Conservation (phyloP, 1,140 invertebrate genomes). For the Frieseomelitta varia region DNA sequence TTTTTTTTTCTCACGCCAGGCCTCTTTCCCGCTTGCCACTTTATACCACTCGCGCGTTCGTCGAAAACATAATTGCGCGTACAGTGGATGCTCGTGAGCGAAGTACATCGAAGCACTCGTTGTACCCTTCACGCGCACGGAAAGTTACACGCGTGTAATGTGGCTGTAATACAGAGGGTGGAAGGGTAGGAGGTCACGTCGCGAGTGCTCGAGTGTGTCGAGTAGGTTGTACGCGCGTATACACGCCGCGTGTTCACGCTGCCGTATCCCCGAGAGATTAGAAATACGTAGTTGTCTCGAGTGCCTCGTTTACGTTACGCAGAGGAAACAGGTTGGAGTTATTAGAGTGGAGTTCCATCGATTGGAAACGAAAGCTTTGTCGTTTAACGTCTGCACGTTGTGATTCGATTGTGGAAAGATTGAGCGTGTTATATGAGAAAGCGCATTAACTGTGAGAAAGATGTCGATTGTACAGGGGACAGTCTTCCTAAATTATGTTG, state of each 20-base stretch:
- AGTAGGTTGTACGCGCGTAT: constrained; percentile 52
- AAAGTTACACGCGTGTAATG: constrained; percentile 70
- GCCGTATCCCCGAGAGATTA: constrained; percentile 2
- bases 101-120: constrained; percentile 60
- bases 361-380: not conserved
- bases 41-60: constrained; percentile 33
- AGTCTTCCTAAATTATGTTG: too few species aligned
- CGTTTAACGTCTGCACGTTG: not conserved
- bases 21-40: constrained; percentile 29
- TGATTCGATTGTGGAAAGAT: too few species aligned
- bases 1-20: not conserved
- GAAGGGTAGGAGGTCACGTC: constrained; percentile 35
- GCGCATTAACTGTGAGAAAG: too few species aligned
- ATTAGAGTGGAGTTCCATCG: not conserved
- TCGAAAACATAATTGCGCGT: constrained; percentile 65
- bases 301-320: not conserved
- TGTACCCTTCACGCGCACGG: constrained; percentile 57
- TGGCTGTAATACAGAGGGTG: constrained; percentile 59
- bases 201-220: constrained; percentile 62
- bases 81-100: constrained; percentile 46
- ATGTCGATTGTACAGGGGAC: too few species aligned
- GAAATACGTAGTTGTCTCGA: constrained; percentile 1
- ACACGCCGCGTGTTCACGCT: not conserved
- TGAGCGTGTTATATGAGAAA: too few species aligned
- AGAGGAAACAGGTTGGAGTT: not conserved